Base-by-base conservation (phyloP, 1,140 invertebrate genomes). In the Apocrypta bakeri region DNA sequence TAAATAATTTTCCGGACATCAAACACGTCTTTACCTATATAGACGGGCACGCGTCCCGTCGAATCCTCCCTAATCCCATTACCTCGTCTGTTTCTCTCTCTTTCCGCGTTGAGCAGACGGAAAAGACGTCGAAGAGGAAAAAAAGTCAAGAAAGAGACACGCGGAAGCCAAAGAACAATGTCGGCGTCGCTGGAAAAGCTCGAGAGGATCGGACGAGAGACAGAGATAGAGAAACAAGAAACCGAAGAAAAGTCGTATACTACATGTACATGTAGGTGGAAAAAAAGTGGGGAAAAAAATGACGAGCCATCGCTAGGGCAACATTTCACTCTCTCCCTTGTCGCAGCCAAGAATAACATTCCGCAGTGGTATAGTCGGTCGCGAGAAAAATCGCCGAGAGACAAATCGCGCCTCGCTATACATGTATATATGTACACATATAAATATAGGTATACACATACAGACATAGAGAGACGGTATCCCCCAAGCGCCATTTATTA, bases 381-480 rank as follows among this genome's bases (percentile, higher is more conserved):
- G 56, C 31, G 63, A 77, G 24, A 78, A 79, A 72, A 79, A 72
- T 72, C 78, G 40, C 37, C 24, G 1, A 24, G 24, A 72, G 48
- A 71, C 48, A 73, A 71, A 80, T 80, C 68, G 40, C 37, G 64
- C 37, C 72, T n/a, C 63, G n/a, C 68, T 31, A n/a, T n/a, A n/a
- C n/a, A n/a, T n/a, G n/a, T n/a, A n/a, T n/a, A n/a, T n/a, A n/a
- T n/a, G n/a, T n/a, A n/a, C n/a, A n/a, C n/a, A n/a, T n/a, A n/a
- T n/a, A n/a, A n/a, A n/a, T n/a, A n/a, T n/a, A 17, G 14, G 27
- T 69, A 69, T 33, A 66, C 64, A 27, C 24, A 64, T 0, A 25
- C 24, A 1, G 3, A 1, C 2, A 29, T 2, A 11, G 61, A 64
- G 6, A 29, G 27, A 68, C 2, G 14, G 68, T 56, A 56, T 56